Conservation (phyloP, 2,888 invertebrate species). For the Lydus trimaculatus region DNA sequence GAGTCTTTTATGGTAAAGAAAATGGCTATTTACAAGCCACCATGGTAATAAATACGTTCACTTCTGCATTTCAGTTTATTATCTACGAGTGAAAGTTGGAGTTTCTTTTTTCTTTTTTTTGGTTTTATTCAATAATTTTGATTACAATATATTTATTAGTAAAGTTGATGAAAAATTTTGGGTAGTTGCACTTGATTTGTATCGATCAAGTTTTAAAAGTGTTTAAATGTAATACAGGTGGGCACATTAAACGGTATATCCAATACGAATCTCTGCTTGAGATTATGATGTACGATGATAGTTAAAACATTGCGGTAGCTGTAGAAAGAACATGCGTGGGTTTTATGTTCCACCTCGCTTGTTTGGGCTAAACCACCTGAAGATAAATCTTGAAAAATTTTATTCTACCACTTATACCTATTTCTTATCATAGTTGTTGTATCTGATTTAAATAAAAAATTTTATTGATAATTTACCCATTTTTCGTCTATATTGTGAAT, state of each 20-base stretch:
- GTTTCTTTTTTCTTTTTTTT: too few relatives aligned
- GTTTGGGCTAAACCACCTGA: slow-evolving; percentile 46
- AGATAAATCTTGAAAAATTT: slow-evolving; percentile 38
- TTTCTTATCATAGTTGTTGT: background rate
- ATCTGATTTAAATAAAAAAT: too few relatives aligned
- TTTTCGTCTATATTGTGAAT: too few relatives aligned
- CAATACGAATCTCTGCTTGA: slow-evolving; percentile 48
- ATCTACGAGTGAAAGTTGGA: background rate
- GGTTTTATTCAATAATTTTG: too few relatives aligned
- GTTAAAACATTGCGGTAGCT: slow-evolving; percentile 50
- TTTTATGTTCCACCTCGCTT: slow-evolving; percentile 51
- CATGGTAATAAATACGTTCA: slow-evolving; percentile 45
- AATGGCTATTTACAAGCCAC: slow-evolving; percentile 44
- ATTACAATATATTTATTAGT: too few relatives aligned
- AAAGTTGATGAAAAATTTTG: too few relatives aligned
- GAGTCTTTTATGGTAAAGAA: slow-evolving; percentile 47
- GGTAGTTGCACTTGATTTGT: too few relatives aligned
- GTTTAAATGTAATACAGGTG: slow-evolving; percentile 45
- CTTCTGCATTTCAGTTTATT: slow-evolving; percentile 23
- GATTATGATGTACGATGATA: slow-evolving; percentile 53
- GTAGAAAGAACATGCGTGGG: slow-evolving; percentile 50
- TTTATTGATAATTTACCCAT: too few relatives aligned
- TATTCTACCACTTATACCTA: background rate
- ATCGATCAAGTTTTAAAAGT: slow-evolving; percentile 27
- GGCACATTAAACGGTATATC: slow-evolving; percentile 48